Conservation (phyloP, 2,888 invertebrate species). For the Stenchaetothrips biformis region DNA sequence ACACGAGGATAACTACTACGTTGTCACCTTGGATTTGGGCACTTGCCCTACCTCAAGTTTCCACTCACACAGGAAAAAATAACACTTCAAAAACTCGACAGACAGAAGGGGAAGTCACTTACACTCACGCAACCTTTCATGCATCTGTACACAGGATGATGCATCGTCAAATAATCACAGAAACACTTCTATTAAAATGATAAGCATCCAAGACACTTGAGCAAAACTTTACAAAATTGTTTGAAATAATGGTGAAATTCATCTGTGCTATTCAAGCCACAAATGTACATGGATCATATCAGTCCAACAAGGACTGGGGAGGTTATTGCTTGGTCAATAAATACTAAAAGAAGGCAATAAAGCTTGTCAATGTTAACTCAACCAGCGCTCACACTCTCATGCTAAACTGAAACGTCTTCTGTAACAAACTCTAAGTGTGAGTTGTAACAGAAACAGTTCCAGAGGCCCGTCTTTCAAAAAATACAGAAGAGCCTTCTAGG, state of each 20-base stretch:
- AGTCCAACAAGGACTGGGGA: not conserved
- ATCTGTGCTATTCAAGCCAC: not conserved
- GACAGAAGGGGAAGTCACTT: not conserved
- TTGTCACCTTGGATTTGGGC: too few relatives aligned
- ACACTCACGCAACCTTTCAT: not conserved
- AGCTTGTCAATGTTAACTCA: not conserved
- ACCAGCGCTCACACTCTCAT: not conserved
- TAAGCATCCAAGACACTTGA: not conserved
- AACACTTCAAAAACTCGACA: too few relatives aligned
- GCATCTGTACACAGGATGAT: not conserved
- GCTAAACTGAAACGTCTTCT: not conserved
- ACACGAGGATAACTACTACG: not conserved
- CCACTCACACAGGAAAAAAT: too few relatives aligned
- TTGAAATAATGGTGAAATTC: not conserved
- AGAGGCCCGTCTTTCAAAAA: not conserved
- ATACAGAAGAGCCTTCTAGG: not conserved
- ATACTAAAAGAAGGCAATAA: not conserved
- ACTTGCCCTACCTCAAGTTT: too few relatives aligned
- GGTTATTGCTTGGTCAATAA: not conserved
- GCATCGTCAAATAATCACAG: not conserved
- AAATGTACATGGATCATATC: not conserved
- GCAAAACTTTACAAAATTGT: not conserved
- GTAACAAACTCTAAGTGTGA: too few relatives aligned
- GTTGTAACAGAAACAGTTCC: not conserved
- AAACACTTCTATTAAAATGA: conserved; percentile 16